Evolutionary conservation across 2,113 vertebrate genomes (phyloP).

Genomic region (Atractosteus spatula): DNA sequence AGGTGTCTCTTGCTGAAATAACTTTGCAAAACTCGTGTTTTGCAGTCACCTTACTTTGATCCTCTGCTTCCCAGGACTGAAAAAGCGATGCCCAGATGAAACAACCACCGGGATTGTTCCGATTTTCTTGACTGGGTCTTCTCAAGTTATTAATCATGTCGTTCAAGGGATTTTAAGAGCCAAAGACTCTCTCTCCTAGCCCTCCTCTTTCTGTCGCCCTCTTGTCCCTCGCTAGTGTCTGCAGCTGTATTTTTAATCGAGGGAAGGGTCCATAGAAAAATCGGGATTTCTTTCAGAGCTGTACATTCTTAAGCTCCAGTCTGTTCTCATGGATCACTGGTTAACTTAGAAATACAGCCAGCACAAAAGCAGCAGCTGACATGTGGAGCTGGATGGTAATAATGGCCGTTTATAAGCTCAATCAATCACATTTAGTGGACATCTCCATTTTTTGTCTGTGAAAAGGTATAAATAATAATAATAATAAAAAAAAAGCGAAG

Average conservation of each 20-base stretch:
- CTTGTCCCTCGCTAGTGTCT: constrained; percentile 64
- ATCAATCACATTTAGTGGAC: constrained; percentile 99
- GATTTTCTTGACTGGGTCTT: constrained; percentile 36
- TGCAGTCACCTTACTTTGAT: too few species aligned
- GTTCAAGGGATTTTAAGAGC: constrained; percentile 42
- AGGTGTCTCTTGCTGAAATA: too few species aligned
- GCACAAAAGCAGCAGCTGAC: constrained; percentile 95
- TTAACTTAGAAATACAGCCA: constrained; percentile 95
- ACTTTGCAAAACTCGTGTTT: neutral
- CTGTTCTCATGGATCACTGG: constrained; percentile 97
- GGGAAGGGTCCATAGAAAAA: constrained; percentile 88
- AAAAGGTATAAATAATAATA: constrained; percentile 99
- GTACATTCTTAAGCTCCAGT: constrained; percentile 91
- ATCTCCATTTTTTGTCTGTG: constrained; percentile 95
- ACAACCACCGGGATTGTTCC: constrained; percentile 24
- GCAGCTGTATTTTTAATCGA: constrained; percentile 93
- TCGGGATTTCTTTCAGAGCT: constrained; percentile 79
- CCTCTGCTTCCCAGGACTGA: too few species aligned
- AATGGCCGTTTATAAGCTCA: constrained; percentile 99
- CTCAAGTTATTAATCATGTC: constrained; percentile 56
- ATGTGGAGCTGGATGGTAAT: constrained; percentile 93
- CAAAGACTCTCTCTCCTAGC: constrained; percentile 42
- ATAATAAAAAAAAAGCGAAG: constrained; percentile 72
- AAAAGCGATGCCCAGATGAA: too few species aligned
- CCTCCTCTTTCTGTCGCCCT: constrained; percentile 51